Evolutionary conservation across 1,140 invertebrate genomes (phyloP).

Genomic region (Sarcophaga bullata): DNA sequence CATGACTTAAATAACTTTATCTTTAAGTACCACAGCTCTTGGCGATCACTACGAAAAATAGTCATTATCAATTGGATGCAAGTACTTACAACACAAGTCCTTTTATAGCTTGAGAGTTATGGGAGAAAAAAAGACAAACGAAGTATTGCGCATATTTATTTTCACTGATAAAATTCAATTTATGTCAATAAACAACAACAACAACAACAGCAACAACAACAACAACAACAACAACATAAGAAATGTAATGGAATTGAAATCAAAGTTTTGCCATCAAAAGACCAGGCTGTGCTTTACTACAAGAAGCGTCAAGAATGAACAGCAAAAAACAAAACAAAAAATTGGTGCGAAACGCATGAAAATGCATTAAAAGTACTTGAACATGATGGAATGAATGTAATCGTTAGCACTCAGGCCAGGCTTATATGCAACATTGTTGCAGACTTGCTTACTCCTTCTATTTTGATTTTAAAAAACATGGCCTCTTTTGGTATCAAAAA

Average conservation of each 20-base stretch:
- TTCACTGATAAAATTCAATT: not conserved
- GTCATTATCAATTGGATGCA: not conserved
- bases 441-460: not conserved
- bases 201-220: not conserved
- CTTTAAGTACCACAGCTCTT: not conserved
- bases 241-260: no score
- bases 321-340: no score
- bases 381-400: conserved; percentile 10
- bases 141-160: not conserved
- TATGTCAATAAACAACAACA: not conserved
- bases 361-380: not conserved
- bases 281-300: not conserved
- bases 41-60: not conserved
- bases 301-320: no score
- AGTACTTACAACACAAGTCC: not conserved
- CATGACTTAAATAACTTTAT: no score
- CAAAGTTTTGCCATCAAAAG: not conserved
- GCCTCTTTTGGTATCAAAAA: no score
- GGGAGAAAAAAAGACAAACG: not conserved
- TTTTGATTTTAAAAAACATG: no score
- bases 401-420: not conserved
- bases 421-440: not conserved
- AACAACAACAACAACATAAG: not conserved
- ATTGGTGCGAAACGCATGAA: not conserved
- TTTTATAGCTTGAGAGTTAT: not conserved